These are phyloP conservation scores for Rhopalosiphum nymphaeae DNA, from an alignment of 2,888 invertebrate genomes.

Conservation along the genomic window DNA sequence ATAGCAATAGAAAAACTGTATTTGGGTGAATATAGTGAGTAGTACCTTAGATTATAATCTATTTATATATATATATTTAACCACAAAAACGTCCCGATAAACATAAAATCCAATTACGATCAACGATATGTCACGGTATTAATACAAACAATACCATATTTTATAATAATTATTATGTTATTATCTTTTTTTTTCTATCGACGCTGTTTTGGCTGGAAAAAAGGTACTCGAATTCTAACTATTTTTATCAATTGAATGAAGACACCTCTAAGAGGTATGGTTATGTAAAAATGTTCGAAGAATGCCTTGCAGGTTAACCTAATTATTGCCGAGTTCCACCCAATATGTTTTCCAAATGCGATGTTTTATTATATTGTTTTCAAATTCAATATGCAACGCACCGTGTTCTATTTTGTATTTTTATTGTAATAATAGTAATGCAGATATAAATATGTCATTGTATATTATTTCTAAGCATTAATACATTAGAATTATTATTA, in stretches of 20 bases:
- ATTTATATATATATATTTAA: background rate
- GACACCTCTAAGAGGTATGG: background rate
- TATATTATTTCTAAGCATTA: background rate
- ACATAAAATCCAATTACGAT: background rate
- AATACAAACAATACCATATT: background rate
- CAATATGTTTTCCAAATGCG: background rate
- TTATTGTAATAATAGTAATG: background rate
- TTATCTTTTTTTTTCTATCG: background rate
- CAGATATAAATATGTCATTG: background rate
- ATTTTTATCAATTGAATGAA: background rate
- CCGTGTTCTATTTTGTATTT: background rate
- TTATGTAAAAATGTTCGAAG: background rate
- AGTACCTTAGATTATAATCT: background rate
- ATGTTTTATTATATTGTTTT: background rate
- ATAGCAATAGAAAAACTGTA: background rate
- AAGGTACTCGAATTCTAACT: background rate
- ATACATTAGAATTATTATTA: background rate
- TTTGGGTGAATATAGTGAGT: background rate
- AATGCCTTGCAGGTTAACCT: background rate
- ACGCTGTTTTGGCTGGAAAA: background rate
- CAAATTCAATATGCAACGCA: background rate
- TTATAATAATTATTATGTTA: background rate
- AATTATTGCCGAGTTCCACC: background rate
- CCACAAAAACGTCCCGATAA: background rate
- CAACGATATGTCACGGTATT: background rate